Evolutionary conservation across 2,888 invertebrate genomes (phyloP).

Genomic region (Apodemia duryi): DNA sequence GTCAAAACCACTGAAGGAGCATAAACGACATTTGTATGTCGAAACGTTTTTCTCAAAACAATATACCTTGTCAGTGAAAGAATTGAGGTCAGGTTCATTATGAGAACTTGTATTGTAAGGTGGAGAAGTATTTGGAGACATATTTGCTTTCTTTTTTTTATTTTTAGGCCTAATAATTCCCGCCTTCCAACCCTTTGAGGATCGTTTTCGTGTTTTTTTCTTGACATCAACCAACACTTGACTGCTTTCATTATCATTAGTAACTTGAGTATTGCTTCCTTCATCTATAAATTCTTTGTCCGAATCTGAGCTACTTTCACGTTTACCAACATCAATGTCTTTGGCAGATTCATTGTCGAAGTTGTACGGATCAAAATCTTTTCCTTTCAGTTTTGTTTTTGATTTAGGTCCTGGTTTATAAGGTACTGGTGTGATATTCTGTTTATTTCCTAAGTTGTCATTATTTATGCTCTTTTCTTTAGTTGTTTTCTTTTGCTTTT

Average conservation of each 20-base stretch:
- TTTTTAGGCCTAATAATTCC: slow-evolving; percentile 62
- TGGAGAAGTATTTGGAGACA: slow-evolving; percentile 21
- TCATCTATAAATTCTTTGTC: slow-evolving; percentile 48
- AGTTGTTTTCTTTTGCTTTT: slow-evolving; percentile 42
- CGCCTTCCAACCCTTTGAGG: slow-evolving; percentile 44
- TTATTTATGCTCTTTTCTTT: slow-evolving; percentile 25
- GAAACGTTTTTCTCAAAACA: slow-evolving; percentile 56
- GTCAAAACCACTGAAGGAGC: slow-evolving; percentile 76
- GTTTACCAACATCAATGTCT: slow-evolving; percentile 43
- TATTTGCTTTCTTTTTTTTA: slow-evolving; percentile 46
- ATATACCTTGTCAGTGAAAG: slow-evolving; percentile 64
- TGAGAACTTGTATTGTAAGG: slow-evolving; percentile 13
- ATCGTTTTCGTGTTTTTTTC: slow-evolving; percentile 45
- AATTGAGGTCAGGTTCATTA: slow-evolving; percentile 39
- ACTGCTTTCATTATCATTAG: slow-evolving; percentile 29
- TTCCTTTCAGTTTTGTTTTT: slow-evolving; percentile 44
- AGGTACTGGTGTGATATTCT: slow-evolving; percentile 30
- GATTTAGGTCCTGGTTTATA: slow-evolving; percentile 52
- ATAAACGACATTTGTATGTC: slow-evolving; percentile 79
- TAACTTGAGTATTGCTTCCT: background rate
- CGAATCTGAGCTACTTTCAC: slow-evolving; percentile 46
- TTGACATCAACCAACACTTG: slow-evolving; percentile 50
- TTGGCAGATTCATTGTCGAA: slow-evolving; percentile 59
- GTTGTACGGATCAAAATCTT: slow-evolving; percentile 50
- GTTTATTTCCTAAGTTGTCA: slow-evolving; percentile 14